A percentile compares a stretch with the other conserved stretches of the same genome.
Evolutionary conservation across 2,797 vertebrate genomes (phyloP).

Genomic region (Semotilus atromaculatus): DNA sequence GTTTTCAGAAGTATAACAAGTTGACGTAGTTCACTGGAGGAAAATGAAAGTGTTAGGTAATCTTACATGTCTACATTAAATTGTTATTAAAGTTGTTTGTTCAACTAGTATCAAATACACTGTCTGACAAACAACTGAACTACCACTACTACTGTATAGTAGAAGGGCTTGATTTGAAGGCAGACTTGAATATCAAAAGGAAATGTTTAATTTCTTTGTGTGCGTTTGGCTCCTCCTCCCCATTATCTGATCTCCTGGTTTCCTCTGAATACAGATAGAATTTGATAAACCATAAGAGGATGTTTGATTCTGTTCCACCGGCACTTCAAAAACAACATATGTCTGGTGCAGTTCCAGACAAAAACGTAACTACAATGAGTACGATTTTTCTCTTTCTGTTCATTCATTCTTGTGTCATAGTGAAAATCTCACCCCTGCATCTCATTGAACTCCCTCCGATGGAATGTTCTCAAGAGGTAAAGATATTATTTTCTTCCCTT

Average conservation of each 20-base stretch:
- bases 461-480: conserved; percentile 71
- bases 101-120: background rate
- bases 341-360: background rate
- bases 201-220: background rate
- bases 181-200: background rate
- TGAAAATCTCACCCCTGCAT: conserved; percentile 54
- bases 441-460: conserved; percentile 53
- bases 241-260: conserved; percentile 49
- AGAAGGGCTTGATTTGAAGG: background rate
- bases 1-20: background rate
- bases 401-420: conserved; percentile 24
- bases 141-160: background rate
- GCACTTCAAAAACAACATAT: background rate
- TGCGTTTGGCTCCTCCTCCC: background rate
- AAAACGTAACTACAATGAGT: background rate
- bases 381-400: conserved; percentile 10
- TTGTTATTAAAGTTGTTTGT: background rate
- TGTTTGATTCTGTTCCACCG: background rate
- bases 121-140: background rate
- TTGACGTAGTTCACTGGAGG: background rate
- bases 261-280: conserved; percentile 41
- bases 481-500: background rate
- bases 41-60: background rate
- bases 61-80: background rate
- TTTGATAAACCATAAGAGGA: background rate